Evolutionary conservation across 2,113 vertebrate genomes (phyloP).

Genomic region (Tetrao urogallus): DNA sequence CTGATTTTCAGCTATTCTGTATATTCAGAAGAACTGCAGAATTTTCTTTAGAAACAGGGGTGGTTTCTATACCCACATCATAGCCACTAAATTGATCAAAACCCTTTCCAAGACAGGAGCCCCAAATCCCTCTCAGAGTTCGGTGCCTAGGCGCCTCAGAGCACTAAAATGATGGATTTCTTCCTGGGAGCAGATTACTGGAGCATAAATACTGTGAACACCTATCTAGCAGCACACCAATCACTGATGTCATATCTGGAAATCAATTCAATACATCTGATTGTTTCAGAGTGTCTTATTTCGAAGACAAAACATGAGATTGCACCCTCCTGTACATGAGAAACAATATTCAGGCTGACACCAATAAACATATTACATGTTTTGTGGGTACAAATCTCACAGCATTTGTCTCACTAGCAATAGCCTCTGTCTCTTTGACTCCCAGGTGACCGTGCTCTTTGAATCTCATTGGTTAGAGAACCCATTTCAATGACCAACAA

Average conservation of each 20-base stretch:
- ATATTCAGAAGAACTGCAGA: not conserved
- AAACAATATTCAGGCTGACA: not conserved
- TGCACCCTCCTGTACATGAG: not conserved
- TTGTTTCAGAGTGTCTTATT: not conserved
- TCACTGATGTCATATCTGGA: fast-evolving
- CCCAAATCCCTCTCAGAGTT: not conserved
- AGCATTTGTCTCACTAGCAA: not conserved
- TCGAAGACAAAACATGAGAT: not conserved
- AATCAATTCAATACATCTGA: not conserved
- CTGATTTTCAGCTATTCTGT: conserved; percentile 11
- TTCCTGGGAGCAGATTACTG: conserved; percentile 20
- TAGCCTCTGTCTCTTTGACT: not conserved
- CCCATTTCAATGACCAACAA: not conserved
- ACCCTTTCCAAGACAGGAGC: not conserved
- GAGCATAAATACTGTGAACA: not conserved
- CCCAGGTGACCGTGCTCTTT: not conserved
- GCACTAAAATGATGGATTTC: conserved; percentile 36
- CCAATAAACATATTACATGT: not conserved
- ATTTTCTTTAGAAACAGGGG: not conserved
- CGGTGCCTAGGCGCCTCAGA: not conserved
- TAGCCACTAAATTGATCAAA: not conserved
- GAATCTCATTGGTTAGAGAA: not conserved
- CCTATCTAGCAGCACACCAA: not conserved
- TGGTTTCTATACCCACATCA: fast-evolving
- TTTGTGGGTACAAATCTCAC: not conserved